Conservation (phyloP, 1,140 invertebrate genomes). For the Drosophila simulans region DNA sequence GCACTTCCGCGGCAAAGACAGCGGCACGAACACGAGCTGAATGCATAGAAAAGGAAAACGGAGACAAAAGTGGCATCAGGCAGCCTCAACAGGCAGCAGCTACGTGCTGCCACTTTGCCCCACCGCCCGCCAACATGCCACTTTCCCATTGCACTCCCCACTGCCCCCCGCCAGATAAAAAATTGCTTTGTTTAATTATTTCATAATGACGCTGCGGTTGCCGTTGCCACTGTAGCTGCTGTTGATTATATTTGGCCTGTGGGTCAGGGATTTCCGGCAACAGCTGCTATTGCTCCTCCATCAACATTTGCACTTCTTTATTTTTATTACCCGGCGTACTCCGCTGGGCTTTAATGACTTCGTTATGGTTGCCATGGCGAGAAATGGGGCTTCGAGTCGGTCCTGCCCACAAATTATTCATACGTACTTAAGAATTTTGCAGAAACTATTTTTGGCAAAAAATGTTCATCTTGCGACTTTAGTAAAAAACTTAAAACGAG, state of each 20-base stretch:
- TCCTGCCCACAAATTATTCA: conserved; percentile 38
- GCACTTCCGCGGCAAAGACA: conserved; percentile 60
- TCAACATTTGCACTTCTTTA: conserved; percentile 61
- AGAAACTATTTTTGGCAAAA: conserved; percentile 2
- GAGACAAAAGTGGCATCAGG: conserved; percentile 61
- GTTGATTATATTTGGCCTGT: conserved; percentile 79
- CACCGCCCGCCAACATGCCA: background rate
- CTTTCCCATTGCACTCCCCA: too few relatives aligned
- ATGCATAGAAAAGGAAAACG: conserved; percentile 66
- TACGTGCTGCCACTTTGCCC: conserved; percentile 43
- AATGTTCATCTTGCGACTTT: background rate
- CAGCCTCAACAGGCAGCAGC: conserved; percentile 61
- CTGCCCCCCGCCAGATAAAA: conserved; percentile 62
- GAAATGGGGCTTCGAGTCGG: background rate
- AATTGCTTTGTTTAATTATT: conserved; percentile 82
- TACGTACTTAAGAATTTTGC: conserved; percentile 6
- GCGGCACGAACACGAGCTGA: conserved; percentile 61
- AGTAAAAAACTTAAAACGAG: too few relatives aligned
- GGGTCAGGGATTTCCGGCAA: conserved; percentile 74
- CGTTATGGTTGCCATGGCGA: conserved; percentile 29
- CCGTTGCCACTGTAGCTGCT: conserved; percentile 43
- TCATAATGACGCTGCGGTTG: conserved; percentile 78
- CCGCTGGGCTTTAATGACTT: conserved; percentile 52
- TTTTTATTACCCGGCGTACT: conserved; percentile 57
- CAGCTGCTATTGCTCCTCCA: conserved; percentile 50